Conservation (phyloP, 2,113 vertebrate species). For the Nothobranchius kuhntae region DNA sequence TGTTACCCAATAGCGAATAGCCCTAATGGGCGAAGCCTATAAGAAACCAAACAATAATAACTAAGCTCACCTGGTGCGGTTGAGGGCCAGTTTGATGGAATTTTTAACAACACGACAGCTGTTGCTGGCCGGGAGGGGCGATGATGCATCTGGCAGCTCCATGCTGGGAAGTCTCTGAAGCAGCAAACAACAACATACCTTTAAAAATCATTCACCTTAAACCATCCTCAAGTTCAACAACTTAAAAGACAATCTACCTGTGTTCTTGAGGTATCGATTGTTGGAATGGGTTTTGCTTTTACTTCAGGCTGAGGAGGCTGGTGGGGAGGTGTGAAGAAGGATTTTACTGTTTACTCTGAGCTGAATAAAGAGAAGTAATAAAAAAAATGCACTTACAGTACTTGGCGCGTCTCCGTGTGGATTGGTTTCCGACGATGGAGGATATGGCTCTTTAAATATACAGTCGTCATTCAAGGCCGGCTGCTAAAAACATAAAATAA, state of each 20-base stretch:
- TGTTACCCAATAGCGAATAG: too few relatives aligned
- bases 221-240: background rate
- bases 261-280: conserved; percentile 86
- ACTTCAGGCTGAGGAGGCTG: conserved; percentile 74
- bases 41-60: too few relatives aligned
- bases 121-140: conserved; percentile 90
- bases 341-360: background rate
- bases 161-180: conserved; percentile 92
- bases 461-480: conserved; percentile 69
- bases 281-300: conserved; percentile 86
- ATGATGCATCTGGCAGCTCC: conserved; percentile 94
- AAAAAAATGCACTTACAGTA: conserved; percentile 45
- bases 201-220: too few relatives aligned
- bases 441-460: conserved; percentile 79
- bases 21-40: too few relatives aligned
- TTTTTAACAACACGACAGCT: conserved; percentile 91
- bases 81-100: conserved; percentile 96
- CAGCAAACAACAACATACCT: background rate
- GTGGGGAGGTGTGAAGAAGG: conserved; percentile 17
- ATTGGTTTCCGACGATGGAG: conserved; percentile 64
- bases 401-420: conserved; percentile 69
- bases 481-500: background rate
- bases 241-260: conserved; percentile 79
- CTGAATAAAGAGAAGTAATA: background rate
- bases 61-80: conserved; percentile 81